Percentiles rank a stretch among this genome's conserved stretches.
phyloP scores from a whole-genome alignment of 2,888 invertebrate species.

The Teleiodes luculella region DNA sequence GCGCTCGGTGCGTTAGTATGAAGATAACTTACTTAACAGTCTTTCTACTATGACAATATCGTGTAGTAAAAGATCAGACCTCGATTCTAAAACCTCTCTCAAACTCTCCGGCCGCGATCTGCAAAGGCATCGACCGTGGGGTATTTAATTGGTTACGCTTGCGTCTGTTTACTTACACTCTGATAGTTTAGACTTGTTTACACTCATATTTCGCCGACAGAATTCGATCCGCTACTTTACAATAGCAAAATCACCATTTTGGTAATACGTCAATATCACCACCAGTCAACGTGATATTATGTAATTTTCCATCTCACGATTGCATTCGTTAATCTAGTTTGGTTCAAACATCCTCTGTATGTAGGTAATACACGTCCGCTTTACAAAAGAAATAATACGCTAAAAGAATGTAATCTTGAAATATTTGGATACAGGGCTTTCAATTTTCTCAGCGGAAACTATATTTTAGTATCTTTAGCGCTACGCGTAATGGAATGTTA shows the following conservation, averaged over 20 bases:
- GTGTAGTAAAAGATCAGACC: not conserved
- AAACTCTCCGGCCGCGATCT: not conserved
- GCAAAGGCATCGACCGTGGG: not conserved
- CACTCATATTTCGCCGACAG: not conserved
- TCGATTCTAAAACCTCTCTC: too few relatives aligned
- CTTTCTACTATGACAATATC: too few relatives aligned
- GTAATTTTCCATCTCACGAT: too few relatives aligned
- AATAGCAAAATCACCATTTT: not conserved
- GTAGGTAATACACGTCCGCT: not conserved
- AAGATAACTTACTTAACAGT: too few relatives aligned
- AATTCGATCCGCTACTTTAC: not conserved
- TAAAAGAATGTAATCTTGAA: not conserved
- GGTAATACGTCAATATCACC: too few relatives aligned
- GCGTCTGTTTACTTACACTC: not conserved
- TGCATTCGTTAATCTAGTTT: not conserved
- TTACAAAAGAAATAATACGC: not conserved
- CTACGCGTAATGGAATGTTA: too few relatives aligned
- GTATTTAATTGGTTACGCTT: not conserved
- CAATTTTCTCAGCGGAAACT: not conserved
- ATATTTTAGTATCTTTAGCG: not conserved
- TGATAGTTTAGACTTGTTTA: too few relatives aligned
- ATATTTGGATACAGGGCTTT: not conserved
- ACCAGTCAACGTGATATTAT: too few relatives aligned
- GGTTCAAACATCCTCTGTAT: not conserved
- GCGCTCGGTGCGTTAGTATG: too few relatives aligned